A percentile compares a stretch with the other conserved stretches of the same genome.
Conservation (phyloP, 2,797 vertebrate genomes). For the Molossus molossus region DNA sequence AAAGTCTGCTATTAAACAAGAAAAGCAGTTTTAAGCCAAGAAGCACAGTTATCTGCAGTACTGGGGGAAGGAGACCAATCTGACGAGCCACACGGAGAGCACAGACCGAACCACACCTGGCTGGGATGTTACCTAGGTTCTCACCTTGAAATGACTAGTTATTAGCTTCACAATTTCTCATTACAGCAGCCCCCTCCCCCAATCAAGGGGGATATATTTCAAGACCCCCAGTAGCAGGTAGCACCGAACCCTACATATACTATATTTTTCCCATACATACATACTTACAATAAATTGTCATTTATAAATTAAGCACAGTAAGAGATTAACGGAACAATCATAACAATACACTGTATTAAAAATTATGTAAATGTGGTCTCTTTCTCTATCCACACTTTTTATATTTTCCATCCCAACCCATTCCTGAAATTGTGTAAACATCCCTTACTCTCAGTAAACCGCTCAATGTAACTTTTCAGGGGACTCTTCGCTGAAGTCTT, state of each 20-base stretch:
- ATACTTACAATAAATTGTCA: background rate
- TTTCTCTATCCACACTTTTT: background rate
- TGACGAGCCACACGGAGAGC: background rate
- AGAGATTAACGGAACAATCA: background rate
- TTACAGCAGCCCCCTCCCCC: background rate
- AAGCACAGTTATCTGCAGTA: background rate
- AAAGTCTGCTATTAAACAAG: background rate
- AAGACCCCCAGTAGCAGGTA: background rate
- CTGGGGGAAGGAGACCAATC: background rate
- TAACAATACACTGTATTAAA: background rate
- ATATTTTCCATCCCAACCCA: background rate
- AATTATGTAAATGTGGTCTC: background rate
- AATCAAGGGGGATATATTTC: background rate
- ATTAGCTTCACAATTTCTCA: background rate
- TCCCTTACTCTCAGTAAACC: background rate
- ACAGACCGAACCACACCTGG: background rate
- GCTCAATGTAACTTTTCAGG: background rate
- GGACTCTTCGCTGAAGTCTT: background rate
- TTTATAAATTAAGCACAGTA: background rate
- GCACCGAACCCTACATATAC: background rate
- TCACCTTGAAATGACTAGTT: background rate
- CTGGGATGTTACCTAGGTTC: background rate
- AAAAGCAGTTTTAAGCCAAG: background rate
- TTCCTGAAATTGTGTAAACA: background rate
- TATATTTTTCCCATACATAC: background rate